Percentiles rank a stretch among this genome's conserved stretches.
Evolutionary conservation across 2,797 vertebrate species (phyloP).

Genomic region (Sternarchorhynchus goeldii): DNA sequence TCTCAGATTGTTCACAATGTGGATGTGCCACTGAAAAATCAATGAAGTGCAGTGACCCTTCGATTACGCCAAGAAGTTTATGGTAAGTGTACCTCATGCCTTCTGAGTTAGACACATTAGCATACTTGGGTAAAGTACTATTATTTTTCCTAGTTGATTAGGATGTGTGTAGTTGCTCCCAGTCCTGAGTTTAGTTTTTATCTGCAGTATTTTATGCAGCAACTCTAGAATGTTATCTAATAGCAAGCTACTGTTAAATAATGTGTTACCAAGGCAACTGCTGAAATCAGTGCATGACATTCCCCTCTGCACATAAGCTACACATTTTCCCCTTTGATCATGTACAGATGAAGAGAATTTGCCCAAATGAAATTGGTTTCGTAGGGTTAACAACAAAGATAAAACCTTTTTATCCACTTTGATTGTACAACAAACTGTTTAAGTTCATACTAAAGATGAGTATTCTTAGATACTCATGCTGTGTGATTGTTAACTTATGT

Average conservation of each 20-base stretch:
- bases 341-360: conserved; percentile 65
- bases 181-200: not conserved
- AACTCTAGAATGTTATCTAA: conserved; percentile 59
- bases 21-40: too few relatives aligned
- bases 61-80: too few relatives aligned
- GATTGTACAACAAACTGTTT: conserved; percentile 52
- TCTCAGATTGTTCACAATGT: too few relatives aligned
- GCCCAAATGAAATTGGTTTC: conserved; percentile 67
- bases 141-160: too few relatives aligned
- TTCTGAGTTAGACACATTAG: too few relatives aligned
- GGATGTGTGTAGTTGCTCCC: conserved; percentile 50
- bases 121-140: too few relatives aligned
- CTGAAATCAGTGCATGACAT: conserved; percentile 65
- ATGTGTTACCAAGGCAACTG: conserved; percentile 76
- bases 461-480: not conserved
- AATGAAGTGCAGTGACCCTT: too few relatives aligned
- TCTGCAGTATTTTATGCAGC: conserved; percentile 48
- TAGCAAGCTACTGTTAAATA: conserved; percentile 64
- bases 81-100: too few relatives aligned
- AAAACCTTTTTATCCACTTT: conserved; percentile 62
- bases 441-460: conserved; percentile 40
- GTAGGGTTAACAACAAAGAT: conserved; percentile 66
- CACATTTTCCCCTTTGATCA: conserved; percentile 31
- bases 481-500: not conserved
- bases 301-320: conserved; percentile 51